Base-by-base conservation (phyloP, 2,888 invertebrate species). In the Drosophila nr. perissopoda region DNA sequence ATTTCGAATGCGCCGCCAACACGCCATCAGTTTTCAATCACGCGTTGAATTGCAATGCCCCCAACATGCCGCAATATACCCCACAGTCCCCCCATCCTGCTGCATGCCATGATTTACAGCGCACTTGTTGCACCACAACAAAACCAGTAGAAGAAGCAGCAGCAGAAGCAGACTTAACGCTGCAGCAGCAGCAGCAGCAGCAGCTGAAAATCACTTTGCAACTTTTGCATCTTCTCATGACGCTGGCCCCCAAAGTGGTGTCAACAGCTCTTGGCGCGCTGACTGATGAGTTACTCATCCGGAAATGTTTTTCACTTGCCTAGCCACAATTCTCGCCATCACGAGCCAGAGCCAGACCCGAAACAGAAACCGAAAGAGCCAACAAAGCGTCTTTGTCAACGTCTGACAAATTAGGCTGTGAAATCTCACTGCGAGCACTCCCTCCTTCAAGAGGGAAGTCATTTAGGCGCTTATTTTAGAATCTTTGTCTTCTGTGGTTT, bases 11-110 rank as follows among this genome's bases (percentile, higher is more conserved):
- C 77, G 81, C 72, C 83, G 83, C 76, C 74, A 73, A 73, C 77
- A 71, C 80, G 81, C 90, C 88, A 88, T 88, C 90, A 88, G 91
- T 90, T 91, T 91, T 88, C 90, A 90, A 90, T 91, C 91, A 91
- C 71, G 68, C 73, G 75, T 74, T 79, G 76, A 72, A 70, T 81
- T 68, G 83, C 74, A 52, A 64, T 71, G 70, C 70, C 64, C 74
- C 56, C 67, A 52, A 34, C 59, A 49, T 76, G 66, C 51, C 60
- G 54, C 56, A 31, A 36, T 34, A 38, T 49, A 31, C 53, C 36
- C 5, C 52, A 49, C n/a, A 29, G 27, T 53, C 11, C 7, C 7
- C 52, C 16, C 16, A n/a, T n/a, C 13, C 36, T 56, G 27, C 21
- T 48, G 52, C 40, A 27, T 51, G 53, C 52, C 61, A 66, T 79